Evolutionary conservation across 1,140 invertebrate species (phyloP).

Genomic region (Galleria mellonella): DNA sequence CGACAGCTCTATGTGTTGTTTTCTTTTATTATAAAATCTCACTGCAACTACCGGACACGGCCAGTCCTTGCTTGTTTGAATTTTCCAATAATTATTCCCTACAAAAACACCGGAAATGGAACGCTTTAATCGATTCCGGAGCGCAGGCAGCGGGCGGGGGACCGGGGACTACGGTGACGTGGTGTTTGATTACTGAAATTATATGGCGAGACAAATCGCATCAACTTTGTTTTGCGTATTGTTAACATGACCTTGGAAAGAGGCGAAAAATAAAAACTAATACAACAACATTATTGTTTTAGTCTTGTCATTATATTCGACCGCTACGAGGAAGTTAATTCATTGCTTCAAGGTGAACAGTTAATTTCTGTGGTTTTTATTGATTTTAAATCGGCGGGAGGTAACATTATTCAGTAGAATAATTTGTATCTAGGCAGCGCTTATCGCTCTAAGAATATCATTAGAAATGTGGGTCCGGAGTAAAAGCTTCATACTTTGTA

Average conservation of each 20-base stretch:
- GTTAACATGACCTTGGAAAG: conserved; percentile 56
- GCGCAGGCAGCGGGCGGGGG: neutral
- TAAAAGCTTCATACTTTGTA: conserved; percentile 36
- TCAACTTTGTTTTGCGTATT: conserved; percentile 64
- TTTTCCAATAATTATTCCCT: conserved; percentile 57
- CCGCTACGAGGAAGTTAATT: conserved; percentile 59
- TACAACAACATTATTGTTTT: conserved; percentile 64
- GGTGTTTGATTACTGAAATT: conserved; percentile 60
- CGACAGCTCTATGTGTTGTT: conserved; percentile 50
- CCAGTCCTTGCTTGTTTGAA: conserved; percentile 57
- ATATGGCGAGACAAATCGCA: conserved; percentile 62
- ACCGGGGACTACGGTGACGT: conserved; percentile 48
- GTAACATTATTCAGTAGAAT: neutral
- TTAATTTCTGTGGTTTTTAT: conserved; percentile 39
- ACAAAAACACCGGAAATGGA: conserved; percentile 65
- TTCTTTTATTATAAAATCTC: conserved; percentile 47
- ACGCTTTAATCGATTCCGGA: conserved; percentile 62
- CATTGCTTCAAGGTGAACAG: conserved; percentile 50
- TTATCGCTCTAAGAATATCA: conserved; percentile 1
- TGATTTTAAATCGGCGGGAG: conserved; percentile 16
- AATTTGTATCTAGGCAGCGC: neutral
- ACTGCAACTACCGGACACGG: conserved; percentile 48
- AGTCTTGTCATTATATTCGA: conserved; percentile 66
- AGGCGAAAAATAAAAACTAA: conserved; percentile 65
- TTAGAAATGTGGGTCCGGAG: conserved; percentile 11